Base-by-base conservation (phyloP, 1,140 invertebrate genomes). In the Eupristina koningsbergeri region DNA sequence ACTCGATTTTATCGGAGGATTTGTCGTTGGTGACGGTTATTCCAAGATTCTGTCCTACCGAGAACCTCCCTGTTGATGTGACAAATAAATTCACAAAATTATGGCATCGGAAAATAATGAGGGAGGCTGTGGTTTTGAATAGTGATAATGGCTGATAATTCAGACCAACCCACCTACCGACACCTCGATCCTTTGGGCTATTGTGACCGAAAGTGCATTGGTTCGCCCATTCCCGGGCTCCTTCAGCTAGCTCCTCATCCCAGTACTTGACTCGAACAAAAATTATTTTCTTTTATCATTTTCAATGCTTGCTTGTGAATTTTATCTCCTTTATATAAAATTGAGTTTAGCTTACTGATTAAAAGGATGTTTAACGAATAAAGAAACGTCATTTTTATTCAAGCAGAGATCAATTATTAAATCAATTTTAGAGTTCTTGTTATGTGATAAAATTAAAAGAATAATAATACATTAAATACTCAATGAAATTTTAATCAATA, bases 31-130 rank as follows among this genome's bases (percentile, higher is more conserved):
- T 85, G 53, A 53, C 80, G 15, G 94, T 94, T 47, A 94, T 94
- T 5, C 95, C 95, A 77, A 96, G 93, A 89, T 96, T 97, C 89
- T 97, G 96, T 2, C 96, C 96, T 71, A 96, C 96, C 3, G 94
- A 93, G 88, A 96, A 96, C 83, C 95, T 93, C 81, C 92, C 95
- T 93, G 87, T 26, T 29, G 15, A 31, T 34, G 17, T 34, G 58
- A 53, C 71, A 82, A 36, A 45, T n/a, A 69, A 39, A 22, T 39
- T 69, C 29, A 17, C 17, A 6, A 69, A 22, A 22, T 22, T 11
- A 64, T 22, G 11, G 5, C 34, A 39, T 69, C 39, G 1, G 39
- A 69, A 39, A 36, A n/a, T n/a, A n/a, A n/a, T n/a, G n/a, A n/a
- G n/a, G n/a, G n/a, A n/a, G n/a, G n/a, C n/a, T n/a, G n/a, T n/a